Conservation (phyloP, 2,888 invertebrate species). For the Tortrix viridana region DNA sequence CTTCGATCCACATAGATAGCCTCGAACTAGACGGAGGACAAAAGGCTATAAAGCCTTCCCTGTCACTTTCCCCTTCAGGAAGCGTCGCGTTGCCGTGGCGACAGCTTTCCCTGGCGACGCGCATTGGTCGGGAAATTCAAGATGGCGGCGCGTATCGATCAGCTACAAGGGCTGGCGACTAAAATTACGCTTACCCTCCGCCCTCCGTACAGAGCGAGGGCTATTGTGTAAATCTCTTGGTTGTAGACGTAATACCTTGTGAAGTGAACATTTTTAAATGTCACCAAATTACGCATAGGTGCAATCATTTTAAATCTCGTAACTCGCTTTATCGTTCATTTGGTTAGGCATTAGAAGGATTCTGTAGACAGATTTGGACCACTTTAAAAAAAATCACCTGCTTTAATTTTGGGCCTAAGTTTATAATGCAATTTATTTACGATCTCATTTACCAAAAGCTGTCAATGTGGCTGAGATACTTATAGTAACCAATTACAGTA, state of each 20-base stretch:
- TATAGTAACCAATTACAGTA: too few species aligned
- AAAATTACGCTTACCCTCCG: slow-evolving; percentile 27
- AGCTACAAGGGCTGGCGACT: slow-evolving; percentile 37
- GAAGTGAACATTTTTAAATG: too few species aligned
- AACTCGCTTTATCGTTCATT: too few species aligned
- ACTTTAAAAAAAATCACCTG: too few species aligned
- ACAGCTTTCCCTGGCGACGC: slow-evolving; percentile 77
- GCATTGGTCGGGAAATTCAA: slow-evolving; percentile 84
- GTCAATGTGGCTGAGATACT: too few species aligned
- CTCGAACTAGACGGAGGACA: slow-evolving; percentile 20
- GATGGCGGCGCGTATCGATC: slow-evolving; percentile 80
- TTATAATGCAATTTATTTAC: too few species aligned
- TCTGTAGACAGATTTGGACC: too few species aligned
- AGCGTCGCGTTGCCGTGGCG: slow-evolving; percentile 58
- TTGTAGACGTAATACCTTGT: neutral
- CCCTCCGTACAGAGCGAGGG: slow-evolving; percentile 12
- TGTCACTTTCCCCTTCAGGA: slow-evolving; percentile 38
- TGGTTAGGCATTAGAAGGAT: too few species aligned
- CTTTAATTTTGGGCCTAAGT: too few species aligned
- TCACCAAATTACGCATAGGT: too few species aligned
- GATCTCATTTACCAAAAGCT: too few species aligned
- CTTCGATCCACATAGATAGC: slow-evolving; percentile 14
- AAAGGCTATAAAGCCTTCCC: slow-evolving; percentile 33
- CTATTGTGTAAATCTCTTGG: neutral
- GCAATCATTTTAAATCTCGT: too few species aligned